Evolutionary conservation across 2,888 invertebrate genomes (phyloP).

Genomic region (Chymomyza caudatula): DNA sequence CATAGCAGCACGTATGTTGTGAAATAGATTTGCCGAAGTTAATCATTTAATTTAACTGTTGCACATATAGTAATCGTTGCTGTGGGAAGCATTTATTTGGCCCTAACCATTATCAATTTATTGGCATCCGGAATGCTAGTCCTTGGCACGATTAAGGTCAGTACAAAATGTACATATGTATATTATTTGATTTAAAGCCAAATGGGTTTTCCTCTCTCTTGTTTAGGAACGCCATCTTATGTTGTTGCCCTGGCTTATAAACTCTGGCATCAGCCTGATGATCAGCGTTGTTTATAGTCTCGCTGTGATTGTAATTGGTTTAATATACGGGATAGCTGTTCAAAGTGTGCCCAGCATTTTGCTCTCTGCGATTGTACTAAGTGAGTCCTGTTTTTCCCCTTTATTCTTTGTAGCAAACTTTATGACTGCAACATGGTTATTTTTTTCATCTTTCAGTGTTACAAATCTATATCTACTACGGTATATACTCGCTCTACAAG

Average conservation of each 20-base stretch:
- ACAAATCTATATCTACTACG: conserved; percentile 52
- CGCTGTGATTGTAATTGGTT: conserved; percentile 19
- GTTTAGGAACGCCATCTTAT: conserved; percentile 70
- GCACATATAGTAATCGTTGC: conserved; percentile 45
- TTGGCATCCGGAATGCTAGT: conserved; percentile 69
- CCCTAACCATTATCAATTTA: conserved; percentile 53
- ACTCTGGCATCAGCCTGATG: conserved; percentile 47
- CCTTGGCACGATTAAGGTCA: conserved; percentile 70
- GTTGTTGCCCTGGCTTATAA: conserved; percentile 70
- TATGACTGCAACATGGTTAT: conserved; percentile 14
- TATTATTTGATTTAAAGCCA: background rate
- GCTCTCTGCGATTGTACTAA: conserved; percentile 26
- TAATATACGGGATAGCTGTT: conserved; percentile 23
- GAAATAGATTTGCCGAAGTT: background rate
- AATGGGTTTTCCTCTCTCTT: background rate
- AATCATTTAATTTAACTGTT: background rate
- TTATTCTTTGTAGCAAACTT: conserved; percentile 9
- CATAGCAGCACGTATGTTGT: background rate
- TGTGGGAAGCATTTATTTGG: conserved; percentile 47
- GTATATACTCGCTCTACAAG: conserved; percentile 64
- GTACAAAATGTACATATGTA: conserved; percentile 3
- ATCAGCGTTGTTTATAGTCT: conserved; percentile 35
- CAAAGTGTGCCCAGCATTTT: background rate
- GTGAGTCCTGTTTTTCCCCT: conserved; percentile 41
- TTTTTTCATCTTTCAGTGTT: conserved; percentile 44